phyloP scores from a whole-genome alignment of 2,113 vertebrate genomes.

The Chloropsis hardwickii region DNA sequence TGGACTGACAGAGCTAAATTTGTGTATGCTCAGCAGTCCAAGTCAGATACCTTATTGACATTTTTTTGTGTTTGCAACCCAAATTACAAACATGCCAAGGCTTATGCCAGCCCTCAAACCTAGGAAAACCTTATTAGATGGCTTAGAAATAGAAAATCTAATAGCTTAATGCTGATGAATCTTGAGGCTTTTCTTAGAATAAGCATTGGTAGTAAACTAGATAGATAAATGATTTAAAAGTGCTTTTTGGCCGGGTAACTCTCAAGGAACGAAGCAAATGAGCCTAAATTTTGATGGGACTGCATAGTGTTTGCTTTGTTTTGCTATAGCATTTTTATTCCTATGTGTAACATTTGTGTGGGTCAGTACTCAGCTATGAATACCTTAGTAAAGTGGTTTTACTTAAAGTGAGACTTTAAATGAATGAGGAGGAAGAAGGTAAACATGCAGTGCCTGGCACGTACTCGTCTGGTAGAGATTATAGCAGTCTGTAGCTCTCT shows the following conservation, averaged over 20 bases:
- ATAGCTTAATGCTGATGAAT: neutral
- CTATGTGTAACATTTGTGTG: neutral
- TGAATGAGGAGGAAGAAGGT: neutral
- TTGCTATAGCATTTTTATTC: neutral
- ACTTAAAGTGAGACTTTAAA: neutral
- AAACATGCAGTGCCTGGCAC: neutral
- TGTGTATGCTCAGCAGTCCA: too few species aligned
- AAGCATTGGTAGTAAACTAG: neutral
- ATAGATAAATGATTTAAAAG: neutral
- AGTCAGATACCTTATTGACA: accelerated
- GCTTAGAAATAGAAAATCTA: neutral
- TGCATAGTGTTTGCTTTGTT: neutral
- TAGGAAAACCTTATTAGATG: neutral
- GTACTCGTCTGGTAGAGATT: neutral
- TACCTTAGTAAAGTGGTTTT: neutral
- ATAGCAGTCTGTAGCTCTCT: neutral
- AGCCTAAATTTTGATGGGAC: neutral
- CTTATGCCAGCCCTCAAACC: neutral
- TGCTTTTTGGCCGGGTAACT: neutral
- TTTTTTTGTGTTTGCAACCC: neutral
- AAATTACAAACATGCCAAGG: neutral
- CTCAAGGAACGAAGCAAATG: neutral
- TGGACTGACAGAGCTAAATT: neutral
- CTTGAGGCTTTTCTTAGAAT: neutral
- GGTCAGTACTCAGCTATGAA: neutral